Percentiles rank a stretch among this genome's conserved stretches.
phyloP scores from a whole-genome alignment of 2,797 vertebrate genomes.

The Hozukius guyotensis region DNA sequence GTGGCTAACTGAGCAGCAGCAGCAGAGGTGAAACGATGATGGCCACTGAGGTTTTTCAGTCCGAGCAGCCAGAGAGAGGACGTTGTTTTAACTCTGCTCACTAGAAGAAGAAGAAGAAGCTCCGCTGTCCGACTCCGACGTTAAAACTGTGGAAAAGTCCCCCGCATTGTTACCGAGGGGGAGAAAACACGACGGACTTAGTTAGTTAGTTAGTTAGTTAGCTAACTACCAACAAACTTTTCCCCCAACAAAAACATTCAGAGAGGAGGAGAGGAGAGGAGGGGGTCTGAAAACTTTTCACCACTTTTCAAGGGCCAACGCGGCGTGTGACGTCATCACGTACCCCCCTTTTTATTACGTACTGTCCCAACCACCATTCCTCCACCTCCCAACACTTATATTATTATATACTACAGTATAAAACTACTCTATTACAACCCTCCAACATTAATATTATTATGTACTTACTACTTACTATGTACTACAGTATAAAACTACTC shows the following conservation, averaged over 20 bases:
- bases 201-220: background rate
- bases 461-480: no score
- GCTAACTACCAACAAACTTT: constrained; percentile 71
- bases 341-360: constrained; percentile 54
- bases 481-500: background rate
- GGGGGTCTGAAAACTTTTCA: constrained; percentile 78
- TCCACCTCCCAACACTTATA: background rate
- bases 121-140: constrained; percentile 7
- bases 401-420: no score
- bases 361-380: background rate
- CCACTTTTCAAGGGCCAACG: constrained; percentile 81
- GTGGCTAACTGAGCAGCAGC: constrained; percentile 71
- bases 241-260: constrained; percentile 78
- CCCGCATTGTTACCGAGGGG: constrained; percentile 50
- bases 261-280: constrained; percentile 28
- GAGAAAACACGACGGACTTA: constrained; percentile 35
- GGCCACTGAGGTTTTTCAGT: constrained; percentile 68
- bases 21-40: constrained; percentile 78
- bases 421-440: no score
- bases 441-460: no score
- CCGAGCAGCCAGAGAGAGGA: constrained; percentile 53
- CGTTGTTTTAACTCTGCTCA: constrained; percentile 9
- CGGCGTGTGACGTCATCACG: constrained; percentile 83
- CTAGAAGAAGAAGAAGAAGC: background rate
- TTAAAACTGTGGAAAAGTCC: background rate